Base-by-base conservation (phyloP, 2,888 invertebrate genomes). In the Nemurella pictetii region DNA sequence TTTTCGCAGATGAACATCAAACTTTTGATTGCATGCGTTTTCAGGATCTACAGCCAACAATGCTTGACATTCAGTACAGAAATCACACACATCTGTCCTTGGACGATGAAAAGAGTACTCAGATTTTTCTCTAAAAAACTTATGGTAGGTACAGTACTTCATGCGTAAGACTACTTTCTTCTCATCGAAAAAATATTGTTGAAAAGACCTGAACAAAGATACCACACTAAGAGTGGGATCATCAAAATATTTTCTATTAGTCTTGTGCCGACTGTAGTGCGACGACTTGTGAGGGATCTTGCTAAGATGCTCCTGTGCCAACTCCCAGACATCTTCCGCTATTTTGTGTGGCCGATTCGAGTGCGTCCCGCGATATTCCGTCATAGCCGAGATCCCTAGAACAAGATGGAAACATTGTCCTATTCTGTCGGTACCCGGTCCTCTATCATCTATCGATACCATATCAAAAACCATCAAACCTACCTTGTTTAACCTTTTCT, bases 11-110 rank as follows among this genome's bases (percentile, higher is more conserved):
- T 85, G 85, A 26, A 84, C n/a, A 28, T 55, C 36, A 82, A 84
- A 87, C 28, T 83, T 32, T 27, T 75, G 55, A 32, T 85, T 81
- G 25, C 85, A 85, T 12, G 82, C 75, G 81, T 87, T 85, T 78
- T 85, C 82, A 25, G 85, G 85, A 84, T 85, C 85, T 35, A 36
- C n/a, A 27, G 73, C 32, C 32, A 32, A 9, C 32, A 32, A 32
- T 32, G 32, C 32, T 32, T 73, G 75, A 86, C 86, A 85, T 85
- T 86, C 80, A 28, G 35, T 80, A 77, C 86, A 86, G 81, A 84
- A 86, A 85, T 87, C 86, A 85, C 87, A 86, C 20, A 84, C 73
- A 75, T 87, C 87, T 27, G 86, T 85, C 32, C 86, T 85, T n/a
- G 86, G 85, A 74, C 55, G 83, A 36, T 77, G 83, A 75, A 86